A percentile compares a stretch with the other conserved stretches of the same genome.
phyloP scores from a whole-genome alignment of 2,797 vertebrate genomes.

The Sparidentex hasta region DNA sequence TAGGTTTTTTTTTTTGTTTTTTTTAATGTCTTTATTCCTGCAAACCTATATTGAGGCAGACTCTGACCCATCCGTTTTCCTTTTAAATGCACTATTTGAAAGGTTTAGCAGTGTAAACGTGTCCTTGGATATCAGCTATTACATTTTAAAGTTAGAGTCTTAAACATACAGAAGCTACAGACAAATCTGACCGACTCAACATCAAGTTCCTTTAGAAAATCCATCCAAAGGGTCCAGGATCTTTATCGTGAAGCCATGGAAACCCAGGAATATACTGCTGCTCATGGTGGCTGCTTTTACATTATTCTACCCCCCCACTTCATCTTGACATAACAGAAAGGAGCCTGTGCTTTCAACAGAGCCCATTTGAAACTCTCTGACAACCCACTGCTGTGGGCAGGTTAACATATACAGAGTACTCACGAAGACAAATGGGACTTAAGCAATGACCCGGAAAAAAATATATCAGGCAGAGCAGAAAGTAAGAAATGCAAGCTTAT shows the following conservation, averaged over 20 bases:
- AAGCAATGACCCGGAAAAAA: slow-evolving; percentile 31
- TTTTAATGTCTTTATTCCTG: no score
- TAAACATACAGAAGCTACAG: not conserved
- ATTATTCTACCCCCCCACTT: slow-evolving; percentile 23
- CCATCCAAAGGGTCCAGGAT: slow-evolving; percentile 15
- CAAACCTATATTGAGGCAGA: no score
- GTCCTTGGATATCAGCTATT: slow-evolving; percentile 4
- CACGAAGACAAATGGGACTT: slow-evolving; percentile 53
- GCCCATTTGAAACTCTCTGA: slow-evolving; percentile 55
- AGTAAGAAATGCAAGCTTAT: slow-evolving; percentile 28
- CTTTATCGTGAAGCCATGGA: slow-evolving; percentile 24
- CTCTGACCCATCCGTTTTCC: no score
- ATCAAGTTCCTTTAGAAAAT: slow-evolving; percentile 11
- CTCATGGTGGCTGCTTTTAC: slow-evolving; percentile 28
- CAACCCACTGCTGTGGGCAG: slow-evolving; percentile 44
- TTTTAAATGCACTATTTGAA: no score
- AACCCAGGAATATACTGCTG: slow-evolving; percentile 27
- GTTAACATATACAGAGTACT: slow-evolving; percentile 42
- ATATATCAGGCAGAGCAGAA: slow-evolving; percentile 23
- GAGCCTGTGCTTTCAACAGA: slow-evolving; percentile 35
- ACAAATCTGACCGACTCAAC: not conserved
- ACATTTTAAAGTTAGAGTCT: not conserved
- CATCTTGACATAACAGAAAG: slow-evolving; percentile 48
- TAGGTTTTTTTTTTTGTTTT: no score
- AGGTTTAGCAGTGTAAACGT: no score